Percentiles rank a stretch among this genome's conserved stretches.
phyloP scores from a whole-genome alignment of 2,113 vertebrate genomes.

The Eidolon helvum region DNA sequence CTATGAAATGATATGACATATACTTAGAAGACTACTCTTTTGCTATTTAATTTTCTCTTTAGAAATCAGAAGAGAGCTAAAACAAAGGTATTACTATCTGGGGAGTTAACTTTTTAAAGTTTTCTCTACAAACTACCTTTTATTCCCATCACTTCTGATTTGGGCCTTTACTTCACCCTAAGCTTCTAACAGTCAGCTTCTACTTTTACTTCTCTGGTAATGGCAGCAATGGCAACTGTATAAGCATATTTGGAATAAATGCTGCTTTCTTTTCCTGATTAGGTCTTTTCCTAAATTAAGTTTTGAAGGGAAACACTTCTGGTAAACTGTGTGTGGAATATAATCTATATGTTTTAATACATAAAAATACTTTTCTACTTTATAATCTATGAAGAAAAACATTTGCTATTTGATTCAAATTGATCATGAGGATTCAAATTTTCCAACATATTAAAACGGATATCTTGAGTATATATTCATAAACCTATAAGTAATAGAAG shows the following conservation, averaged over 20 bases:
- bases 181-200: not conserved
- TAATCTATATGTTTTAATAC: not conserved
- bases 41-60: not conserved
- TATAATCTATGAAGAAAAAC: not conserved
- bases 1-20: not conserved
- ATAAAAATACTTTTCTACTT: not conserved
- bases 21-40: not conserved
- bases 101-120: not conserved
- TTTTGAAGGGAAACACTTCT: not conserved
- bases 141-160: not conserved
- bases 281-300: not conserved
- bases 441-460: not conserved
- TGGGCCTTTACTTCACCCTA: not conserved
- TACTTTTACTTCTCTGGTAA: not conserved
- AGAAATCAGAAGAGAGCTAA: not conserved
- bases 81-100: not conserved
- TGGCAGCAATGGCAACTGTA: not conserved
- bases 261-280: not conserved
- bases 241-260: not conserved
- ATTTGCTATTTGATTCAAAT: not conserved
- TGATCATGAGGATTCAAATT: not conserved
- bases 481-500: not conserved
- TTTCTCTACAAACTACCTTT: not conserved
- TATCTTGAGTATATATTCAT: not conserved
- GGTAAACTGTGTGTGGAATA: not conserved